Evolutionary conservation across 2,113 vertebrate species (phyloP), one percentile per base, ranked within the genome.

Genomic region (Scalopus aquaticus): DNA sequence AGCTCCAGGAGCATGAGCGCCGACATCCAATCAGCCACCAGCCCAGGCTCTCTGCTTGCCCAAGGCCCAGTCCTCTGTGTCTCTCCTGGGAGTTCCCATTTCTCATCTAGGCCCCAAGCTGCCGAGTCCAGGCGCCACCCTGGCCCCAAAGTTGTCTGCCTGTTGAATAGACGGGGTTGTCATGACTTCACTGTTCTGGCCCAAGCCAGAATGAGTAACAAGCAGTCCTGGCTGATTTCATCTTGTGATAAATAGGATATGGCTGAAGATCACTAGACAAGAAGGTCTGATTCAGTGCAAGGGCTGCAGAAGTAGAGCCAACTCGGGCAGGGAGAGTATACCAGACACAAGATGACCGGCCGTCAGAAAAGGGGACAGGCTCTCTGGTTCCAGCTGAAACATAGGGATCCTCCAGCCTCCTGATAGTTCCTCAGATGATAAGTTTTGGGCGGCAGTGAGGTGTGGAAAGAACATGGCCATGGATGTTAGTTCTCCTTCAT

Each of bases 1-100:
- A 32, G 39, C 58, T 9, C 30, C 19, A 17, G 30, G 44, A 65
- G 42, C 0, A 0, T 12, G 26, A 39, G 30, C 62, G 22, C 17
- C 2, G 0, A 5, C 4, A 20, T 51, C 67, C 60, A 46, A 1
- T 46, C 22, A 58, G 74, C 58, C 42, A 0, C 56, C 22, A 32
- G 19, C 20, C 19, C 58, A 69, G 64, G 7, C 20, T 24, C 58
- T 87, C 72, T 42, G 4, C 30, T 22, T 44, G 42, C 54, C 89
- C n/a, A 13, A 58, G 37, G 30, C 54, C 35, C 26, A 62, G 69
- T 76, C 20, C 4, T 51, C 67, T 17, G 5, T 8, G 49, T 58
- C 54, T 95, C 87, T 70, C 9, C 13, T 6, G 35, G 56, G 6
- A 30, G 17, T 32, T 49, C 51, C 58, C 17, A 3, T 37, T 58